These are phyloP conservation scores for Lymantria monacha DNA, from an alignment of 2,888 invertebrate species.

Conservation along the genomic window DNA sequence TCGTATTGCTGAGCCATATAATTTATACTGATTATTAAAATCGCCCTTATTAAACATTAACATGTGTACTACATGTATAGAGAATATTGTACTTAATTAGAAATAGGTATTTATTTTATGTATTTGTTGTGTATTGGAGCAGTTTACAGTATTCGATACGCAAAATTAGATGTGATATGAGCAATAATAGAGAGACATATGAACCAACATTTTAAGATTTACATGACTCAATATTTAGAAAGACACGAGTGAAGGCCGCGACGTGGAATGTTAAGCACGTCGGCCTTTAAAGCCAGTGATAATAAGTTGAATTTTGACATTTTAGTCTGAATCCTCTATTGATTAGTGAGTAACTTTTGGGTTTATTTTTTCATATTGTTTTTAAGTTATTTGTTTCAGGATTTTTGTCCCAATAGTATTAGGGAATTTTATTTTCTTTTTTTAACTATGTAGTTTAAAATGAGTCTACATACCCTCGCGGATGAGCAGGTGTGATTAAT, in stretches of 20 bases:
- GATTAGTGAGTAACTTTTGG: conserved; percentile 81
- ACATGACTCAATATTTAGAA: conserved; percentile 54
- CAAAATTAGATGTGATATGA: conserved; percentile 77
- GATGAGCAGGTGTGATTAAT: conserved; percentile 75
- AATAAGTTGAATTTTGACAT: conserved; percentile 63
- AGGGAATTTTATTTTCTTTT: conserved; percentile 82
- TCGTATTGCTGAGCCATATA: conserved; percentile 65
- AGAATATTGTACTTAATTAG: conserved; percentile 75
- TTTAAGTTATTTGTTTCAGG: conserved; percentile 82
- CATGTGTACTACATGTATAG: conserved; percentile 38
- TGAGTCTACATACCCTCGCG: conserved; percentile 72
- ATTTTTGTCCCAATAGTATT: conserved; percentile 82
- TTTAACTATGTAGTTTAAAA: conserved; percentile 69
- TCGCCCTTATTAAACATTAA: conserved; percentile 33
- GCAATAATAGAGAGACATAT: conserved; percentile 76
- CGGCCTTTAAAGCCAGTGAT: conserved; percentile 56
- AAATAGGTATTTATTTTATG: conserved; percentile 73
- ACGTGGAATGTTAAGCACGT: conserved; percentile 29
- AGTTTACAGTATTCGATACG: conserved; percentile 64
- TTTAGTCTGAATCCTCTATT: conserved; percentile 79
- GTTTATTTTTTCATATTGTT: conserved; percentile 80
- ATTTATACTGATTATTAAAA: conserved; percentile 49
- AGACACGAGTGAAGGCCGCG: conserved; percentile 47
- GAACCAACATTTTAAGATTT: conserved; percentile 61
- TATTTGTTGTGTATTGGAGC: conserved; percentile 70